Conservation (phyloP, 2,888 invertebrate species). For the Andrena bucephala region DNA sequence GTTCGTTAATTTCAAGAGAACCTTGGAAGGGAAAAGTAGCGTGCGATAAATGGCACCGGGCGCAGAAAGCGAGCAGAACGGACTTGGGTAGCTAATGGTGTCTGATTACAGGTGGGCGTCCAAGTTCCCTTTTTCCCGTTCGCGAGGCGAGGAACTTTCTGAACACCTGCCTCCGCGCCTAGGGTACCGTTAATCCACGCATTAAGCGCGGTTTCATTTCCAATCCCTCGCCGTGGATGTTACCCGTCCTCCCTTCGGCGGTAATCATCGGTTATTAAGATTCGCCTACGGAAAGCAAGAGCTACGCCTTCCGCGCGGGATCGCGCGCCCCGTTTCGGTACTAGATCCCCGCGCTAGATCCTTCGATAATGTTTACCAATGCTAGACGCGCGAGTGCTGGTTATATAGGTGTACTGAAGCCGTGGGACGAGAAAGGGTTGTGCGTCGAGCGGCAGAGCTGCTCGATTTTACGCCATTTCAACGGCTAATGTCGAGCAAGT, state of each 20-base stretch:
- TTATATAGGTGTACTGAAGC: neutral
- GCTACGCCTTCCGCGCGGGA: slow-evolving; percentile 45
- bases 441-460: neutral
- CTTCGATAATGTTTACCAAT: slow-evolving; percentile 19
- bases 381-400: neutral
- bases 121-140: slow-evolving; percentile 33
- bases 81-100: slow-evolving; percentile 33
- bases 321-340: slow-evolving; percentile 22
- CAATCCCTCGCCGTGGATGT: slow-evolving; percentile 46
- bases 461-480: slow-evolving; percentile 19
- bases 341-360: slow-evolving; percentile 47
- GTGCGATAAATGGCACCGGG: neutral
- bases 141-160: slow-evolving; percentile 24
- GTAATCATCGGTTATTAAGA: slow-evolving; percentile 65
- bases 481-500: neutral
- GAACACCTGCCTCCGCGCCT: slow-evolving; percentile 55
- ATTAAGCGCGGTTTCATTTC: slow-evolving; percentile 55
- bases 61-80: slow-evolving; percentile 43
- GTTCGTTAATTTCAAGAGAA: neutral
- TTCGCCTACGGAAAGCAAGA: slow-evolving; percentile 59
- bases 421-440: slow-evolving; percentile 6
- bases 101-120: slow-evolving; percentile 49
- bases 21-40: neutral
- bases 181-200: slow-evolving; percentile 58
- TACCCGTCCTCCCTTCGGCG: slow-evolving; percentile 30